Evolutionary conservation across 2,888 invertebrate genomes (phyloP).

Genomic region (Endotricha flammealis): DNA sequence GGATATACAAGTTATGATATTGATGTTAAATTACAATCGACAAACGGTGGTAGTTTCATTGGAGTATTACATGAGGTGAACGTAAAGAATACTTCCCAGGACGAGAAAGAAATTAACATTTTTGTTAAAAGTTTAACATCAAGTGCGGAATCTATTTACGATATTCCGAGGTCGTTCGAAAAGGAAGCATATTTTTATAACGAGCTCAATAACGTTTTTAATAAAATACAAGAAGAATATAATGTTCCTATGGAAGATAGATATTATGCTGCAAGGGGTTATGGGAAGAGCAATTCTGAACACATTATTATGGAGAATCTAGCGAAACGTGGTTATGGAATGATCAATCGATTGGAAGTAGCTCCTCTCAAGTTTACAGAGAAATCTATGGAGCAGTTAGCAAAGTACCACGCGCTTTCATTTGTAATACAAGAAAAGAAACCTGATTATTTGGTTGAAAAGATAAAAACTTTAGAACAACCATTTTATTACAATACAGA

Average conservation of each 20-base stretch:
- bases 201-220: slow-evolving; percentile 34
- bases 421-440: slow-evolving; percentile 28
- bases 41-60: slow-evolving; percentile 12
- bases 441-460: slow-evolving; percentile 26
- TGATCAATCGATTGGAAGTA: slow-evolving; percentile 28
- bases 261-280: slow-evolving; percentile 36
- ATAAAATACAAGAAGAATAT: slow-evolving; percentile 34
- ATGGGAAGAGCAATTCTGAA: slow-evolving; percentile 30
- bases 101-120: slow-evolving; percentile 30
- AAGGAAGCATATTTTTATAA: slow-evolving; percentile 42
- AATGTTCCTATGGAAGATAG: slow-evolving; percentile 33
- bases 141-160: slow-evolving; percentile 28
- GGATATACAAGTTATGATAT: slow-evolving; percentile 2
- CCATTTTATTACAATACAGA: slow-evolving; percentile 21
- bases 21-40: slow-evolving; percentile 1
- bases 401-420: slow-evolving; percentile 38
- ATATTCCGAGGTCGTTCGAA: slow-evolving; percentile 29
- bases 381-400: slow-evolving; percentile 28
- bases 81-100: background rate
- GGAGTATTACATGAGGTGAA: slow-evolving; percentile 7
- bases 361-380: slow-evolving; percentile 29
- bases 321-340: slow-evolving; percentile 32
- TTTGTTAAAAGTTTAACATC: slow-evolving; percentile 45
- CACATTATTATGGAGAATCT: slow-evolving; percentile 47
- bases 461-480: slow-evolving; percentile 17